Percentiles rank a stretch among this genome's conserved stretches.
Evolutionary conservation across 2,797 vertebrate genomes (phyloP).

Genomic region (Acanthis flammea): DNA sequence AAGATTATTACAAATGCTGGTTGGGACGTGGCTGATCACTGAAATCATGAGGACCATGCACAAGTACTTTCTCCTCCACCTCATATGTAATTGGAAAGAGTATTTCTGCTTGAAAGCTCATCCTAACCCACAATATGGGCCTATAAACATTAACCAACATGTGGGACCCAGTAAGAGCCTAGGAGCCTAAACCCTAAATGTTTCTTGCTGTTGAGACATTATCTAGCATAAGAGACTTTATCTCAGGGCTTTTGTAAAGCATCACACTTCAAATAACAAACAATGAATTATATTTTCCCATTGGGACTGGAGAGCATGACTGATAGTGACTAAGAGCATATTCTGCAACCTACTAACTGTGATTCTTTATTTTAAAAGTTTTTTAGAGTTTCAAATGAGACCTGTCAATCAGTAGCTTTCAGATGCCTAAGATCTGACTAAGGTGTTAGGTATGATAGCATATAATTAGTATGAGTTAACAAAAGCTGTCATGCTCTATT

Average conservation of each 20-base stretch:
- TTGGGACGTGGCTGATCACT: neutral
- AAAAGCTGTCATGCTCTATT: constrained; percentile 22
- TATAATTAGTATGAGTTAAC: constrained; percentile 42
- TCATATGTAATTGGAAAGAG: neutral
- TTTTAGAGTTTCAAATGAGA: constrained; percentile 6
- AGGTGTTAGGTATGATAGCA: constrained; percentile 20
- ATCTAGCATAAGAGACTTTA: neutral
- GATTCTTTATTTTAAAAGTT: neutral
- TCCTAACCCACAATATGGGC: neutral
- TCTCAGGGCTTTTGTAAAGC: neutral
- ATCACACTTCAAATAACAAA: neutral
- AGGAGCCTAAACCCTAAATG: neutral
- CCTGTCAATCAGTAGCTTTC: constrained; percentile 39
- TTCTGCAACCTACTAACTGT: neutral
- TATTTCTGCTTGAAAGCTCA: neutral
- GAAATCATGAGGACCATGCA: neutral
- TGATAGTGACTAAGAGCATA: neutral
- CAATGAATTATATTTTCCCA: neutral
- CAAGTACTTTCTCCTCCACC: neutral
- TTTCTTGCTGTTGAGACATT: neutral
- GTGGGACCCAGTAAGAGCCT: neutral
- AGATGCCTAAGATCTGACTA: constrained; percentile 33
- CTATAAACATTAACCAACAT: neutral
- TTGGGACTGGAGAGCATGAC: neutral
- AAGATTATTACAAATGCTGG: neutral